These are phyloP conservation scores for Timema cristinae DNA, from an alignment of 2,888 invertebrate genomes.

Conservation along the genomic window DNA sequence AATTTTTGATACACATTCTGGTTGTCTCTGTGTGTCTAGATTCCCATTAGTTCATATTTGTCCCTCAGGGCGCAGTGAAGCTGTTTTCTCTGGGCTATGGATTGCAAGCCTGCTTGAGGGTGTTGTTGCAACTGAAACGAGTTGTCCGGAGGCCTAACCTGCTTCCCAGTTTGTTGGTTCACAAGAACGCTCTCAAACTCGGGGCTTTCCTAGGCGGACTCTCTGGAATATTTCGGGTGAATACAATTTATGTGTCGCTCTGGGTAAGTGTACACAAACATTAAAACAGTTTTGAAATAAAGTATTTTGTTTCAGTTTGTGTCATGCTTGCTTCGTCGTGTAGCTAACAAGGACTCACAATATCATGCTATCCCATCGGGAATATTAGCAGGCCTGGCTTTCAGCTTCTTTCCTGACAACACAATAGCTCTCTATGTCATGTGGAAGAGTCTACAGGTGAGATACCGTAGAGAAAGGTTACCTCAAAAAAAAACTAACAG, in stretches of 20 bases:
- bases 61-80: constrained; percentile 53
- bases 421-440: constrained; percentile 76
- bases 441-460: constrained; percentile 79
- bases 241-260: background rate
- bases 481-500: constrained; percentile 57
- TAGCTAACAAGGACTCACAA: constrained; percentile 56
- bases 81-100: constrained; percentile 60
- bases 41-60: constrained; percentile 16
- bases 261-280: background rate
- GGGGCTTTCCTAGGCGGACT: constrained; percentile 68
- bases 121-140: constrained; percentile 54
- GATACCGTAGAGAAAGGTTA: constrained; percentile 59
- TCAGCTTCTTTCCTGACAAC: constrained; percentile 69
- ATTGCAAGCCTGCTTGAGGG: constrained; percentile 56
- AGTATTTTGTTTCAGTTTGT: constrained; percentile 50
- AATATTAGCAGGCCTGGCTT: constrained; percentile 63
- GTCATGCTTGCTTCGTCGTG: constrained; percentile 62
- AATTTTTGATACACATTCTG: background rate
- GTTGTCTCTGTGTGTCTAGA: no score
- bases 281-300: background rate
- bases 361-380: constrained; percentile 66
- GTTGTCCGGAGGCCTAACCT: constrained; percentile 51
- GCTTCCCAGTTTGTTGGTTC: constrained; percentile 51
- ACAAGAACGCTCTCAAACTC: constrained; percentile 54
- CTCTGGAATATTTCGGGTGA: constrained; percentile 62